Evolutionary conservation across 2,113 vertebrate genomes (phyloP), one percentile per base, ranked within the genome.

Genomic region (Carassius auratus): DNA sequence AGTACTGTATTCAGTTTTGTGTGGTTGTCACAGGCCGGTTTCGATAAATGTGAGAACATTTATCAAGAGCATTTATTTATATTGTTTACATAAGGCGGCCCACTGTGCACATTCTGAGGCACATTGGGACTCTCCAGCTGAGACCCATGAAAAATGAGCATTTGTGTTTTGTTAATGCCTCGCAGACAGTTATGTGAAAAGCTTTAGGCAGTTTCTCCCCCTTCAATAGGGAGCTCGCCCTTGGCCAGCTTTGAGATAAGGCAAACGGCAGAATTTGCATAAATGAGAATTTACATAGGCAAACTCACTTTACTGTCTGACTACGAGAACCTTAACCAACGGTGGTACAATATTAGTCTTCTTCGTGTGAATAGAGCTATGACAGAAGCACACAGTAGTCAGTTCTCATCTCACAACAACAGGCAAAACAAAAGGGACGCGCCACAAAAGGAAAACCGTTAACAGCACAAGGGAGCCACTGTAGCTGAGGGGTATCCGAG

Each of bases 91-190:
- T 68, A 57, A 33, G 50, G 33, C 50, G 21, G 81, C 84, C 59
- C 19, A 78, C 74, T 62, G 84, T 68, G 84, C 84, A 78, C 75
- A 84, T 77, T 84, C 83, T 66, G 71, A 76, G 57, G 59, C 74
- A 77, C 71, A 76, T 84, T 66, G 52, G 80, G 74, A 66, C 59
- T 84, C 75, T 84, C 74, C 83, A 77, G 75, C 83, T 85, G 84
- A 85, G 84, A 78, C 45, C 30, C 75, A 66, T 85, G 75, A 69
- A 85, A 77, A 52, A 85, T 78, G 55, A 57, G 75, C 84, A 85
- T 85, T 68, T 77, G 75, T 68, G 76, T 68, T 85, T 85, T 69
- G 84, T 76, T 85, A 77, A 76, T 64, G 69, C n/a, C 36, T 76
- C 0, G 26, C 83, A 48, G 45, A 62, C 38, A 75, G 71, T 84